Conservation (phyloP, 1,140 invertebrate species). For the Drosophila burlai region DNA sequence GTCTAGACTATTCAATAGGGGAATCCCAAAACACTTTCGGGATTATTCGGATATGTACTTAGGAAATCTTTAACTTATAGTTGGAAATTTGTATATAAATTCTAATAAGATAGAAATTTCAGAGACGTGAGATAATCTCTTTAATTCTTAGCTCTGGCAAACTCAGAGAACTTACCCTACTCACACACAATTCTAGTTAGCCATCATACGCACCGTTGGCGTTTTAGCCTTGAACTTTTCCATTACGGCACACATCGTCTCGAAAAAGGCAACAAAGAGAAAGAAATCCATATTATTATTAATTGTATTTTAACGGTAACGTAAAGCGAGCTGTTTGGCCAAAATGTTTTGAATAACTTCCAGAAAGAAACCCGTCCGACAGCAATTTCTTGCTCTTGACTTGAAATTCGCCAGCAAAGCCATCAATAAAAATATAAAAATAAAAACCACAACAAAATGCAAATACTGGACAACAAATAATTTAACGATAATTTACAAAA, state of each 20-base stretch:
- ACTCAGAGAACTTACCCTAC: constrained; percentile 43
- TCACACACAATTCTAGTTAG: constrained; percentile 65
- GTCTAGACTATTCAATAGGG: not conserved
- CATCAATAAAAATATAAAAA: constrained; percentile 44
- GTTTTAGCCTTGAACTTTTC: constrained; percentile 66
- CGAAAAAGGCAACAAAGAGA: constrained; percentile 14
- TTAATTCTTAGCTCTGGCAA: not conserved
- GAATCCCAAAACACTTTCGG: not conserved
- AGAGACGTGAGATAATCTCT: not conserved
- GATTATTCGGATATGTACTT: not conserved
- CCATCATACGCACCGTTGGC: constrained; percentile 57
- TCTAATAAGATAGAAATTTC: not conserved
- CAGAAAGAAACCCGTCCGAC: constrained; percentile 61
- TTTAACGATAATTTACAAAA: constrained; percentile 78
- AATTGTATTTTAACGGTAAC: constrained; percentile 76
- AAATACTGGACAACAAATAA: constrained; percentile 73
- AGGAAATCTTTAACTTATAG: not conserved
- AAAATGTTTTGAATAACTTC: constrained; percentile 42
- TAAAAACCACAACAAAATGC: constrained; percentile 59
- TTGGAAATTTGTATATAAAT: not conserved
- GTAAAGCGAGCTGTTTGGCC: constrained; percentile 39
- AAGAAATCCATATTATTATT: constrained; percentile 66
- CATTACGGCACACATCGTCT: constrained; percentile 15
- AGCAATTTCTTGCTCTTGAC: constrained; percentile 43
- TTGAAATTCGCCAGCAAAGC: constrained; percentile 49